Conservation (phyloP, 2,888 invertebrate genomes). For the Eurois occulta region DNA sequence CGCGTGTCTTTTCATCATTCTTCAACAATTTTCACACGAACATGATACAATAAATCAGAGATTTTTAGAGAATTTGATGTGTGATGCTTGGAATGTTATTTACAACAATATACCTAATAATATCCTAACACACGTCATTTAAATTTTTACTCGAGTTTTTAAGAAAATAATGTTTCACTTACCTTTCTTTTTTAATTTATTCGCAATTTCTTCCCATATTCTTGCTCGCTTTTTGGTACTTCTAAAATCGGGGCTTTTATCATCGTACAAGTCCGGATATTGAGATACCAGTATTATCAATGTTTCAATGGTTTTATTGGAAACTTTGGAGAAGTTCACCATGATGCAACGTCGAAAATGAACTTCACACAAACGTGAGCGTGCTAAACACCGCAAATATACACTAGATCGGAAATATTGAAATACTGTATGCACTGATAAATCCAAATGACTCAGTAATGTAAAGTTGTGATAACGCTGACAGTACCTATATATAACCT, state of each 20-base stretch:
- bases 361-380: neutral
- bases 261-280: neutral
- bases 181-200: neutral
- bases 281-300: neutral
- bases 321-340: neutral
- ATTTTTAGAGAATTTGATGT: no score
- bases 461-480: neutral
- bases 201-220: constrained; percentile 1
- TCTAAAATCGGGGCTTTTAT: neutral
- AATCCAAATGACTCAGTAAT: neutral
- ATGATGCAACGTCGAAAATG: constrained; percentile 5
- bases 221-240: neutral
- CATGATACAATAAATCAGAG: no score
- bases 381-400: neutral
- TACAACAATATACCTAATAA: neutral
- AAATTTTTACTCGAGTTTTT: neutral
- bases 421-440: neutral
- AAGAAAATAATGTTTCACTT: constrained; percentile 7
- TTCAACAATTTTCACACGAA: neutral
- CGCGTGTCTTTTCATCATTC: no score
- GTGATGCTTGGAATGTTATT: no score
- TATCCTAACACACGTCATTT: neutral
- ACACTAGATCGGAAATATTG: no score
- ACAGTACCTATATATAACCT: no score
- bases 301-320: neutral